Percentiles rank a stretch among this genome's conserved stretches.
Evolutionary conservation across 2,113 vertebrate genomes (phyloP).

Genomic region (Delphinapterus leucas): DNA sequence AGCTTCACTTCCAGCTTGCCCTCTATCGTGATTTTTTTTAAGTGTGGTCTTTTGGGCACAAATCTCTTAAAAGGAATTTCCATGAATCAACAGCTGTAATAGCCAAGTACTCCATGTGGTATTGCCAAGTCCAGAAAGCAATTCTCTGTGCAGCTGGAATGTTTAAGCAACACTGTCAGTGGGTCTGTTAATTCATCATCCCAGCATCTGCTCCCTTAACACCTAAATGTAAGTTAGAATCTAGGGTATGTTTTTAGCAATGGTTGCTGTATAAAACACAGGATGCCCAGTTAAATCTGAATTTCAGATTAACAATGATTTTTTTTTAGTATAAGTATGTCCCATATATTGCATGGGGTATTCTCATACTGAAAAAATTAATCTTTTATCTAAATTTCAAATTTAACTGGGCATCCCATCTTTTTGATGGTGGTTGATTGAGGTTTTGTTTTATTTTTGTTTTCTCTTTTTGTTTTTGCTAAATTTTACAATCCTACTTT

Average conservation of each 20-base stretch:
- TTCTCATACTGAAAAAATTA: neutral
- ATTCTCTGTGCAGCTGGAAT: neutral
- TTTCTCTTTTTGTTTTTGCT: neutral
- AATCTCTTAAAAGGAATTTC: neutral
- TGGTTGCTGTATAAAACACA: neutral
- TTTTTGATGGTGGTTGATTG: neutral
- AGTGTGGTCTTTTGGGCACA: neutral
- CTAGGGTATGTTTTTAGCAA: neutral
- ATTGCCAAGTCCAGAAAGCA: neutral
- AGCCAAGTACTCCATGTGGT: neutral
- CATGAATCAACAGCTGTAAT: neutral
- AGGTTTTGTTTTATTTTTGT: neutral
- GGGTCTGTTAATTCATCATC: neutral
- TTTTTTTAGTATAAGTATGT: neutral
- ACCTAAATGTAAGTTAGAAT: neutral
- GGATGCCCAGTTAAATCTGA: neutral
- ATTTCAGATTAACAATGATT: neutral
- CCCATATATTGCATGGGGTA: neutral
- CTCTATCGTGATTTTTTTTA: neutral
- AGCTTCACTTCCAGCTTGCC: neutral
- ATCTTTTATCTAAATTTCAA: neutral
- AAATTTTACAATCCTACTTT: neutral
- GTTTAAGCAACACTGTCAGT: neutral
- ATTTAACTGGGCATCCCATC: neutral
- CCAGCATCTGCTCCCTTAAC: neutral